Conservation (phyloP, 2,113 vertebrate genomes). For the Bubalus kerabau region DNA sequence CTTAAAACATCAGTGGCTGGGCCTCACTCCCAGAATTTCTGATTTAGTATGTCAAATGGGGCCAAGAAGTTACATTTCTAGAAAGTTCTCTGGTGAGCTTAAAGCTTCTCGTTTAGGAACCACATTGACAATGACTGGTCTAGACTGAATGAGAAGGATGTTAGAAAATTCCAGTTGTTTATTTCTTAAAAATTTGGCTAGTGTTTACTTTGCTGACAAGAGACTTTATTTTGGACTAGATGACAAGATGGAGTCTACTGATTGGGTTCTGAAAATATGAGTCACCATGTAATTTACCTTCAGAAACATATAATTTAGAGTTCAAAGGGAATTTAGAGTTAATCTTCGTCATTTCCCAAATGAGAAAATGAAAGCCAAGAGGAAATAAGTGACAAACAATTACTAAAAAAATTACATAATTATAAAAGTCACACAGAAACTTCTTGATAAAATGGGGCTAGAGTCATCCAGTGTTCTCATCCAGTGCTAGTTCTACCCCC, state of each 20-base stretch:
- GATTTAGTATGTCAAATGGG: not conserved
- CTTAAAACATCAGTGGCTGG: not conserved
- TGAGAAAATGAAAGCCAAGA: conserved; percentile 45
- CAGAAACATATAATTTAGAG: conserved; percentile 51
- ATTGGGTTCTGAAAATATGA: conserved; percentile 32
- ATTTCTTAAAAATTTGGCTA: conserved; percentile 7
- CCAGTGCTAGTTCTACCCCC: not conserved
- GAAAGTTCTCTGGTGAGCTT: not conserved
- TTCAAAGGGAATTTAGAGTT: conserved; percentile 39
- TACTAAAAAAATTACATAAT: not conserved
- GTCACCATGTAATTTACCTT: conserved; percentile 53
- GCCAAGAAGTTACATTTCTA: not conserved
- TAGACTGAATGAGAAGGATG: not conserved
- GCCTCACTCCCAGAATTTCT: not conserved
- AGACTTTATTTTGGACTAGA: conserved; percentile 35
- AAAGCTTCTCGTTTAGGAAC: not conserved
- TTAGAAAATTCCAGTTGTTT: not conserved
- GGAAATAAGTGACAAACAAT: conserved; percentile 41
- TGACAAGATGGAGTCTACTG: conserved; percentile 5
- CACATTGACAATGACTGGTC: not conserved
- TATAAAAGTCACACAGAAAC: conserved; percentile 9
- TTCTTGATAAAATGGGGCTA: not conserved
- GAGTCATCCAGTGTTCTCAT: not conserved
- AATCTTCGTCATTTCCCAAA: conserved; percentile 61
- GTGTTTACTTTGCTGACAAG: conserved; percentile 9